Conservation (phyloP, 2,113 vertebrate genomes). For the Mionectes macconnelli region DNA sequence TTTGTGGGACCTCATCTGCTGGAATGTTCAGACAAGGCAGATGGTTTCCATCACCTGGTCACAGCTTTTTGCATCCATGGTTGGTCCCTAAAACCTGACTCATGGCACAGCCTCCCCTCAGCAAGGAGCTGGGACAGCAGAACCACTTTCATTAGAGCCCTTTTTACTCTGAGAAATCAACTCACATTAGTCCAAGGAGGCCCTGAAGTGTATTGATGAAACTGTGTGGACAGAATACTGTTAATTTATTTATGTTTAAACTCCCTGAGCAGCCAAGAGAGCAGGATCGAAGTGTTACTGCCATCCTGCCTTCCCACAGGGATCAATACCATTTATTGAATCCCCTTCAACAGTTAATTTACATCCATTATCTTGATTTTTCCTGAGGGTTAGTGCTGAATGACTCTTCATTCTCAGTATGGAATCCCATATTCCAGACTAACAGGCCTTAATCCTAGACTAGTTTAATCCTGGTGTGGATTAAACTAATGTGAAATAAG, state of each 20-base stretch:
- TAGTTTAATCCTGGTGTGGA: background rate
- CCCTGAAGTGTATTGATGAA: background rate
- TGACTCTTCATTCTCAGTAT: background rate
- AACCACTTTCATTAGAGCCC: background rate
- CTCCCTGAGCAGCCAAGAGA: background rate
- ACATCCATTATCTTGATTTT: background rate
- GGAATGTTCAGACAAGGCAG: background rate
- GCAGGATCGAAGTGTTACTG: background rate
- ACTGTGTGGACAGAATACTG: background rate
- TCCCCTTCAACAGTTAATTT: background rate
- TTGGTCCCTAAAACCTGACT: background rate
- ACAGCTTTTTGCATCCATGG: background rate
- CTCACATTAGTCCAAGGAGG: background rate
- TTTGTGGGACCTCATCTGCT: background rate
- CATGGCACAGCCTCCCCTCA: background rate
- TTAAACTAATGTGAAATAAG: constrained; percentile 2
- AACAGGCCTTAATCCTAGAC: background rate
- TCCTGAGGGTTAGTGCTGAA: background rate
- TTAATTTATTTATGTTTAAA: background rate
- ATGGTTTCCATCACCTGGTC: background rate
- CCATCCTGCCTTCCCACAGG: constrained; percentile 1
- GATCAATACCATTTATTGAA: background rate
- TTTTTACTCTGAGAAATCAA: background rate
- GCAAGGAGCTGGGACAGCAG: accelerated
- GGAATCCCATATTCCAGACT: background rate